Evolutionary conservation across 1,140 invertebrate genomes (phyloP), one percentile per base, ranked within the genome.

Genomic region (Drosophila willistoni): DNA sequence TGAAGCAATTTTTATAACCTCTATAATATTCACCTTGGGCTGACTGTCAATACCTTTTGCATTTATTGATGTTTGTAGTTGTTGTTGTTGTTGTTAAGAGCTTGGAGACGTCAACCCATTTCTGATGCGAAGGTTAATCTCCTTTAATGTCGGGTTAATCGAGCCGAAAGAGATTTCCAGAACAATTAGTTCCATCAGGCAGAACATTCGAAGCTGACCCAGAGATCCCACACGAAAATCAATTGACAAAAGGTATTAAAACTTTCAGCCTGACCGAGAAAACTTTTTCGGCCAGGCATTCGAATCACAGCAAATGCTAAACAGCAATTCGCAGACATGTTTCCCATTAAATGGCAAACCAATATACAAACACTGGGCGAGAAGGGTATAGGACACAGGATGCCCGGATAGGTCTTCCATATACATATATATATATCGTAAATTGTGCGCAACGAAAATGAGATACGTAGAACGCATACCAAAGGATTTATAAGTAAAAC

Each of bases 211-310:
- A 29, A 29, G 29, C 29, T 29, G 29, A 60, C 42, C 41, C 44
- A 42, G 59, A 51, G 47, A 76, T 68, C 42, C 36, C 63, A 67
- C 57, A 41, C 54, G 64, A 77, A 76, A 86, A 89, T 87, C 83
- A 86, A 86, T 86, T 87, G 83, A 89, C 84, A 87, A 83, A 86
- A 86, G 83, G 85, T 89, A 86, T 86, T 86, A 86, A 89, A 86
- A 86, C 64, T 86, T 86, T 86, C 68, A 33, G 68, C 67, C 67
- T 71, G 73, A 69, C 72, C 71, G 56, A 66, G 64, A 77, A 86
- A 87, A 87, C 41, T 86, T 86, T 77, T 55, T 34, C n/a, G 36
- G 44, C 73, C 62, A 64, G 62, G 68, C 47, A 41, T 62, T 70
- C 56, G 71, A 86, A 86, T 86, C 83, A 83, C 84, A 80, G 83